Conservation (phyloP, 2,113 vertebrate species). For the Irena cyanogastra region DNA sequence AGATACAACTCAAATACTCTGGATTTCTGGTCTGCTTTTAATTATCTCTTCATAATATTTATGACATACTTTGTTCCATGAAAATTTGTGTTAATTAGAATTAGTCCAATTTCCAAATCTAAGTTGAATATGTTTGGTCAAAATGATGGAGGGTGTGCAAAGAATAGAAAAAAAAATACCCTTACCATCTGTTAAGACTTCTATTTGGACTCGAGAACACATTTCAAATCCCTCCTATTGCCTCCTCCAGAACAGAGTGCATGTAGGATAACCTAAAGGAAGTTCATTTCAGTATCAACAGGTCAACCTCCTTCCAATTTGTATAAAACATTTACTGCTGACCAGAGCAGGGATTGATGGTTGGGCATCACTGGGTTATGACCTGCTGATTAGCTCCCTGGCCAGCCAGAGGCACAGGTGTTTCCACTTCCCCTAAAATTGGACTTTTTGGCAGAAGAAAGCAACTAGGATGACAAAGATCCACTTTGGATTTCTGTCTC, state of each 20-base stretch:
- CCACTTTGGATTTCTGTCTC: background rate
- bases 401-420: background rate
- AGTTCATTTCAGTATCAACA: background rate
- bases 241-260: background rate
- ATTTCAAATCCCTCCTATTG: background rate
- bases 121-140: background rate
- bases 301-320: background rate
- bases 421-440: background rate
- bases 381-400: background rate
- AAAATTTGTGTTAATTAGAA: background rate
- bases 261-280: background rate
- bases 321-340: background rate
- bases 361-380: rapidly evolving
- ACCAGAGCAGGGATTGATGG: background rate
- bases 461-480: background rate
- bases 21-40: background rate
- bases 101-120: background rate
- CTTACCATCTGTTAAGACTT: background rate
- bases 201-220: background rate
- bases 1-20: background rate
- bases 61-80: background rate
- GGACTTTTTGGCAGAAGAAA: background rate
- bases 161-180: background rate
- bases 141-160: background rate
- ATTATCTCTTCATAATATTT: background rate